These are phyloP conservation scores for Rhopalosiphum maidis DNA, from an alignment of 1,140 invertebrate genomes.

Conservation along the genomic window DNA sequence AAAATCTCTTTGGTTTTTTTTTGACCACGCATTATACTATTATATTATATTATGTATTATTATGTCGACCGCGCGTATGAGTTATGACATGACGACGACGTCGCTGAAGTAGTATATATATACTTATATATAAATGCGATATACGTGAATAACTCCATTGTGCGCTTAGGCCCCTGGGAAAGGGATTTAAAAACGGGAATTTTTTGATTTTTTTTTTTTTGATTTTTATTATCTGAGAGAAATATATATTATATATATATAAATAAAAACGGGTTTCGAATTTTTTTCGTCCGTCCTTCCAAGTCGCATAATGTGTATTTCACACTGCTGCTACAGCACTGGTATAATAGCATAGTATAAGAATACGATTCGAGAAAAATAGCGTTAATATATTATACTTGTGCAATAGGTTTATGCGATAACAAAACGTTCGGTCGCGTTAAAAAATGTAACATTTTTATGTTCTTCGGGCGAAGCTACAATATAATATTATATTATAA, in stretches of 20 bases:
- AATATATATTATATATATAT: not conserved
- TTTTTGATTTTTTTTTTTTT: not conserved
- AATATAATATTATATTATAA: not conserved
- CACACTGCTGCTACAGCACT: not conserved
- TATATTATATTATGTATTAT: not conserved
- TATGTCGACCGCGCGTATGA: not conserved
- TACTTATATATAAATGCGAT: not conserved
- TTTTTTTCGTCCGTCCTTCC: not conserved
- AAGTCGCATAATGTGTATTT: not conserved
- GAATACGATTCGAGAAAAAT: constrained; percentile 16
- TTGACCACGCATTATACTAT: not conserved
- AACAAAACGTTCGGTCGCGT: not conserved
- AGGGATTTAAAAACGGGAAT: constrained; percentile 33
- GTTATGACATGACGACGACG: not conserved
- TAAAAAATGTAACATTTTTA: constrained; percentile 23
- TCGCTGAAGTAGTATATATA: no score
- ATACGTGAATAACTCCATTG: constrained; percentile 42
- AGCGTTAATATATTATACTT: not conserved
- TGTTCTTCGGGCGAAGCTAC: not conserved
- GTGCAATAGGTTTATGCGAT: not conserved
- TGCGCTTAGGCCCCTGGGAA: constrained; percentile 21
- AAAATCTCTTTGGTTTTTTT: not conserved
- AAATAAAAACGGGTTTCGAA: constrained; percentile 38
- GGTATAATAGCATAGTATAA: not conserved
- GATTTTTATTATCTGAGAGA: not conserved